Base-by-base conservation (phyloP, 2,888 invertebrate species). In the Lampropteryx suffumata region DNA sequence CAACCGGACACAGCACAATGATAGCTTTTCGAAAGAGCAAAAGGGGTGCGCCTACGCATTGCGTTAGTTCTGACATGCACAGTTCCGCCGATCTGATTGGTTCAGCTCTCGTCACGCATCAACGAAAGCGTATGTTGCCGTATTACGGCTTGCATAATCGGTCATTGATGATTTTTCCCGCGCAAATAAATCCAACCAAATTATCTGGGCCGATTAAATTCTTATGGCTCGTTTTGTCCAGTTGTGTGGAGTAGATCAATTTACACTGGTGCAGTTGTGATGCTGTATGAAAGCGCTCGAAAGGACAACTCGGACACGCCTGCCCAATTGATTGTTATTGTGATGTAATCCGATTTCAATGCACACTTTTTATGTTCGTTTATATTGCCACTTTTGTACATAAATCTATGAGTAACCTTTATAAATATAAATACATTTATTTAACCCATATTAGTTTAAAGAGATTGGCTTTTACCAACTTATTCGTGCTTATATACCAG, bases 11-110 rank as follows among this genome's bases (percentile, higher is more conserved):
- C 55, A 62, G 51, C 59, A 78, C 75, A 81, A 79, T 76, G 67
- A 69, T 61, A 50, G 67, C 58, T 73, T 79, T 82, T 76, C 63
- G 65, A 66, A 67, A 72, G 62, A 70, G 48, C 69, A 56, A 65
- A 60, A 68, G 71, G 78, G 84, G 81, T 84, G 85, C 80, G 82
- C 74, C 84, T 69, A 79, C 82, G 82, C 83, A 82, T 79, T 81
- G 79, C 79, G 79, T 79, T 78, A 74, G 57, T 69, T 67, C 67
- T 80, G 82, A 84, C 81, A 82, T 64, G 71, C 87, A 75, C 64
- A 87, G 82, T 85, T 87, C 87, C 87, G 87, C 73, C 74, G 73
- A 76, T 82, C 83, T 80, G 77, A 85, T 75, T 73, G 78, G 75
- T 65, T 69, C 71, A 68, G 60, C 70, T 73, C 61, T 65, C 70